phyloP scores from a whole-genome alignment of 2,888 invertebrate species.

The Drosophila silvestris region DNA sequence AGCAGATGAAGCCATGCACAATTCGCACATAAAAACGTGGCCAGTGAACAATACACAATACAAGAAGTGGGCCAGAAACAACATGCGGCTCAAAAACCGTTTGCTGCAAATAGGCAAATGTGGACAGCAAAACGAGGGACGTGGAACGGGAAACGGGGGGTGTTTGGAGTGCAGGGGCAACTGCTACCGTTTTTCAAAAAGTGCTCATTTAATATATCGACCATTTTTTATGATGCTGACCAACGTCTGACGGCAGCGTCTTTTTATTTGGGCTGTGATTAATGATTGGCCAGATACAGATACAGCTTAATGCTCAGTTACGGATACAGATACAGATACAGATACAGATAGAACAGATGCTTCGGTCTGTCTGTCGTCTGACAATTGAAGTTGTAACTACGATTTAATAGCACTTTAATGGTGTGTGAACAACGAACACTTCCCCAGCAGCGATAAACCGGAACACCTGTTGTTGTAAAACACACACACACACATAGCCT shows the following conservation, averaged over 20 bases:
- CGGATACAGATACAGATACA: slow-evolving; percentile 15
- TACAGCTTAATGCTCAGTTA: slow-evolving; percentile 17
- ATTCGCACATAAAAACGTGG: slow-evolving; percentile 65
- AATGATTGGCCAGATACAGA: slow-evolving; percentile 54
- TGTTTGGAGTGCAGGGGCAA: slow-evolving; percentile 30
- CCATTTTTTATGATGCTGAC: slow-evolving; percentile 62
- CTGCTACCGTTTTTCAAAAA: slow-evolving; percentile 54
- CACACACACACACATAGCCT: background rate
- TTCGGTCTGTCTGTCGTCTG: slow-evolving; percentile 41
- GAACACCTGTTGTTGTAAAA: slow-evolving; percentile 76
- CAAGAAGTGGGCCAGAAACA: slow-evolving; percentile 26
- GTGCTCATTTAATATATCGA: slow-evolving; percentile 35
- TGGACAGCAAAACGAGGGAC: background rate
- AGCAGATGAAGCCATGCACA: slow-evolving; percentile 59
- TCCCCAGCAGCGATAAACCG: slow-evolving; percentile 44
- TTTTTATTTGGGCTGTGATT: slow-evolving; percentile 75
- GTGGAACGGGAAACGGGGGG: background rate
- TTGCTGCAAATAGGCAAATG: slow-evolving; percentile 50
- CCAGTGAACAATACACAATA: slow-evolving; percentile 19
- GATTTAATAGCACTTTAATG: slow-evolving; percentile 82
- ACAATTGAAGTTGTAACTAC: slow-evolving; percentile 71
- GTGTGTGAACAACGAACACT: slow-evolving; percentile 47
- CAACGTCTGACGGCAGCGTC: slow-evolving; percentile 53
- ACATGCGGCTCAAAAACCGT: slow-evolving; percentile 34
- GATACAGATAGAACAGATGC: slow-evolving; percentile 37